Evolutionary conservation across 1,140 invertebrate species (phyloP), one percentile per base, ranked within the genome.

Genomic region (Cyphomyrmex costatus): DNA sequence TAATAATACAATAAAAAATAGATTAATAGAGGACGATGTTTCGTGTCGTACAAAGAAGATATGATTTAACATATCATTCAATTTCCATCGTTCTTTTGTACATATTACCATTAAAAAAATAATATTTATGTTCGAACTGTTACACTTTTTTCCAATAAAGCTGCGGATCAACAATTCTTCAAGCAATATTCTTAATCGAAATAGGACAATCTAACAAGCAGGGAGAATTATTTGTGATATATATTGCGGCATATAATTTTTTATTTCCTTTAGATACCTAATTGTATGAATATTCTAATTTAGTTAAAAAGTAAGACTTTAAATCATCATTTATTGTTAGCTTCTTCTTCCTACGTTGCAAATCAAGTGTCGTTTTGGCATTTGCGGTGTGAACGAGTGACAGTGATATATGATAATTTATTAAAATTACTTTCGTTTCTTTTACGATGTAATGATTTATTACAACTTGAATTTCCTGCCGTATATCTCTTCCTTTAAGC

Each of bases 371-470:
- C n/a, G 33, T 3, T 5, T 66, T 66, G 36, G 19, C 61, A 65
- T 66, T 66, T 66, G 3, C 21, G 36, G 0, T 10, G 36, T 10
- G 33, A 14, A 42, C 6, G 21, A 61, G 56, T 58, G 24, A 68
- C 7, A 7, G n/a, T 49, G 42, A 68, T 49, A 24, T 68, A 24
- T 2, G 36, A 68, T 68, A 21, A 68, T 68, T 46, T 68, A 68
- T 68, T 68, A 16, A 16, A 68, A 49, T 68, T 68, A 42, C 36
- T 68, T 46, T 68, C 65, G 21, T 24, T 16, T 49, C 16, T 24
- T n/a, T 49, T 10, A n/a, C n/a, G 30, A 65, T 33, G 61, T 33
- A 19, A 68, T 68, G 36, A 68, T 68, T 68, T 46, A 68, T 68
- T 68, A 68, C 36, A n/a, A 68, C 42, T 46, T 68, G 27, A 68